A percentile compares a stretch with the other conserved stretches of the same genome.
phyloP scores from a whole-genome alignment of 2,888 invertebrate species.

The Tenthredo notha region DNA sequence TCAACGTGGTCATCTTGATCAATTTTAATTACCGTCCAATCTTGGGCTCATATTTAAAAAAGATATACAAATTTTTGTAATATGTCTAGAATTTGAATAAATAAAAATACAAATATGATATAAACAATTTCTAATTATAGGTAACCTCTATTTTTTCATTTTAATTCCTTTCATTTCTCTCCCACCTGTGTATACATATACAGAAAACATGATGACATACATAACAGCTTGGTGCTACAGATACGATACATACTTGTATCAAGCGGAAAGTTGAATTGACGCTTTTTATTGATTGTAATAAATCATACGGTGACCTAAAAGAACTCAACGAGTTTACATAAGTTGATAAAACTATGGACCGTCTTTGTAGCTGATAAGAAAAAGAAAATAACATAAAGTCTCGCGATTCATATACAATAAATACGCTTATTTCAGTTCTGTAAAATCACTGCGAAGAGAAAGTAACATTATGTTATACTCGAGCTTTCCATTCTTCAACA shows the following conservation, averaged over 20 bases:
- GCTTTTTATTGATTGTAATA: not conserved
- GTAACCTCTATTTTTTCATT: not conserved
- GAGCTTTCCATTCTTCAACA: conserved; percentile 74
- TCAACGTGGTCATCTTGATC: conserved; percentile 24
- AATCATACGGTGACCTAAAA: conserved; percentile 36
- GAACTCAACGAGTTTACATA: not conserved
- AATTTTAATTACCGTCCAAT: conserved; percentile 4
- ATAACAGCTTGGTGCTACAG: not conserved
- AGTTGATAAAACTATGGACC: not conserved
- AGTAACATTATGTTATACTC: conserved; percentile 20
- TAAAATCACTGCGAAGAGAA: conserved; percentile 6
- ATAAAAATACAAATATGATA: not conserved
- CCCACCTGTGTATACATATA: not conserved
- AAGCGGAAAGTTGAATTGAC: not conserved
- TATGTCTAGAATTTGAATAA: not conserved
- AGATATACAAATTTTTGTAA: not conserved
- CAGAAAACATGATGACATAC: not conserved
- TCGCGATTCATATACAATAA: not conserved
- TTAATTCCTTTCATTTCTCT: not conserved
- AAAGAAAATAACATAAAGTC: conserved; percentile 1
- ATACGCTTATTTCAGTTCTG: not conserved
- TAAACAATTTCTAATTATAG: not conserved
- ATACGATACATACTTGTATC: not conserved
- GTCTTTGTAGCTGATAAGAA: conserved; percentile 11
- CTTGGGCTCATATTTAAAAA: not conserved